Base-by-base conservation (phyloP, 2,888 invertebrate species). In the Bugulina stolonifera region DNA sequence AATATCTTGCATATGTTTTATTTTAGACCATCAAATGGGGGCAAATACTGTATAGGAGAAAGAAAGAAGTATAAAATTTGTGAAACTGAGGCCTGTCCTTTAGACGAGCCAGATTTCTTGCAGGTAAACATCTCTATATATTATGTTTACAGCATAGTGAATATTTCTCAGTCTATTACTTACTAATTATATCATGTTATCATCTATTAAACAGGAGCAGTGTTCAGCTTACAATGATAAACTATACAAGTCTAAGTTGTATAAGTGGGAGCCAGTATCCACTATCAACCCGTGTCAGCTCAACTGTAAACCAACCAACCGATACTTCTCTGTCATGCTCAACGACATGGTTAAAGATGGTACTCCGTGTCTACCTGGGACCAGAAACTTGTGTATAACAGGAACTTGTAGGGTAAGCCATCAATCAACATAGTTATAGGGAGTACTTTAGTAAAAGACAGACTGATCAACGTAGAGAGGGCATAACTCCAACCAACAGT, bases 1-100 rank as follows among this genome's bases (percentile, higher is more conserved):
- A n/a, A n/a, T n/a, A n/a, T n/a, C n/a, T n/a, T n/a, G n/a, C n/a
- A n/a, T n/a, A n/a, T n/a, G n/a, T n/a, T n/a, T n/a, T n/a, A n/a
- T 76, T 77, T 27, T 76, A 85, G 85, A 58, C 94, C 94, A 0
- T 88, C 89, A 73, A 89, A 91, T 82, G 91, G 92, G 29, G 93
- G 94, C 1, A 89, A 89, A 77, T 94, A 91, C 84, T 94, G 94
- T 85, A 89, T 92, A 64, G 93, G 93, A 0, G 91, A 92, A 79
- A 87, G 93, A 76, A 91, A 90, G 79, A 88, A 90, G 83, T 90
- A 91, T 84, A 88, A 90, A 82, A 90, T 93, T 75, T 94, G 94
- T 86, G 93, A 92, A 81, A 90, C 89, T 5, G 88, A 91, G 76
- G 87, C 71, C 2, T 70, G 70, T 54, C 70, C 70, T 25, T 3